A percentile compares a stretch with the other conserved stretches of the same genome.
phyloP scores from a whole-genome alignment of 2,888 invertebrate species.

The Vanessa cardui region DNA sequence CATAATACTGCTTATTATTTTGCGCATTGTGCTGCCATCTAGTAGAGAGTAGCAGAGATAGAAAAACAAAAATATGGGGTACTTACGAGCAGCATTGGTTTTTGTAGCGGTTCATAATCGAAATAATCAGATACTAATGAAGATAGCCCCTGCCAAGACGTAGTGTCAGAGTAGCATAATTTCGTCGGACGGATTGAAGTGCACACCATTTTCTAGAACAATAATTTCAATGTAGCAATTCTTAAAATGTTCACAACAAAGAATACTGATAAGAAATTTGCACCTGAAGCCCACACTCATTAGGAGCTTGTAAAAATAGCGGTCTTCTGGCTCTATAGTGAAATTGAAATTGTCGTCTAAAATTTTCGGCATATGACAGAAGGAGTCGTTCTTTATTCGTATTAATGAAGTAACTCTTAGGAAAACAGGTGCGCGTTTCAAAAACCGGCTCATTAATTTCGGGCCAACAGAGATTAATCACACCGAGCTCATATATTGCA shows the following conservation, averaged over 20 bases:
- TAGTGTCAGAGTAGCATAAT: slow-evolving; percentile 87
- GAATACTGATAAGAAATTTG: background rate
- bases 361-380: slow-evolving; percentile 89
- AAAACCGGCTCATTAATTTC: slow-evolving; percentile 80
- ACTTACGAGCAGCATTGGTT: slow-evolving; percentile 87
- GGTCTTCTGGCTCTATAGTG: slow-evolving; percentile 84
- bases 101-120: slow-evolving; percentile 87
- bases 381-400: slow-evolving; percentile 87
- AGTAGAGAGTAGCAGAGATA: slow-evolving; percentile 7
- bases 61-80: slow-evolving; percentile 24
- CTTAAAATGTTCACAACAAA: background rate
- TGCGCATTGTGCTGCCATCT: slow-evolving; percentile 5
- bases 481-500: slow-evolving; percentile 83
- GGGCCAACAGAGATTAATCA: slow-evolving; percentile 86
- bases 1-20: no score
- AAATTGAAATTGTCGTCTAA: slow-evolving; percentile 86
- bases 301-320: slow-evolving; percentile 86
- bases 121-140: slow-evolving; percentile 90
- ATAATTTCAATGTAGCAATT: no score
- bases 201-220: slow-evolving; percentile 92
- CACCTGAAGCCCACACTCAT: slow-evolving; percentile 90
- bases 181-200: slow-evolving; percentile 91
- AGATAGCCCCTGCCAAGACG: slow-evolving; percentile 87
- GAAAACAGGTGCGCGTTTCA: slow-evolving; percentile 83
- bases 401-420: slow-evolving; percentile 85